Evolutionary conservation across 2,888 invertebrate genomes (phyloP).

Genomic region (Hyppa rectilinea): DNA sequence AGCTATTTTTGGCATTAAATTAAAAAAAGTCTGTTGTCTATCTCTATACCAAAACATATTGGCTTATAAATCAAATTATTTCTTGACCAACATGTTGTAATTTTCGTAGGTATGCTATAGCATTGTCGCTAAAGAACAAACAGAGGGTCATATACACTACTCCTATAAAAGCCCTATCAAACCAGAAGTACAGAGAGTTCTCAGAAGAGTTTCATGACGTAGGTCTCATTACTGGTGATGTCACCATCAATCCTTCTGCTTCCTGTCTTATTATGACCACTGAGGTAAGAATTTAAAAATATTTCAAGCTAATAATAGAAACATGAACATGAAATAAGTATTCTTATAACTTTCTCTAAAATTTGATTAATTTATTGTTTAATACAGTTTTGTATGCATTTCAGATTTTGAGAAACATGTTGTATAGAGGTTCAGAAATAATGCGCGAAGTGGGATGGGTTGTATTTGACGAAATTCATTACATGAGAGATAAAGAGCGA

Average conservation of each 20-base stretch:
- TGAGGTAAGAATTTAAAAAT: conserved; percentile 92
- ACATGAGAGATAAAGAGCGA: conserved; percentile 99
- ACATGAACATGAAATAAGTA: not conserved
- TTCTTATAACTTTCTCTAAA: not conserved
- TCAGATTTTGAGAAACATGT: conserved; percentile 98
- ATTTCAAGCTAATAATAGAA: not conserved
- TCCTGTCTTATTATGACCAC: conserved; percentile 99
- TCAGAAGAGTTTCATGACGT: conserved; percentile 99
- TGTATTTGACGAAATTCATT: conserved; percentile 99
- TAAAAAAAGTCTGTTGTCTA: not conserved
- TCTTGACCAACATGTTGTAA: not conserved
- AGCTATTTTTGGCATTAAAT: not conserved
- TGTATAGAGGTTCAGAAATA: conserved; percentile 99
- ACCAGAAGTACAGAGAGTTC: conserved; percentile 99
- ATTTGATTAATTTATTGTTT: not conserved
- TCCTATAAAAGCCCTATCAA: conserved; percentile 99
- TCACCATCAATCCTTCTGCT: conserved; percentile 99
- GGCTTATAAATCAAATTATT: not conserved
- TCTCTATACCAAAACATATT: not conserved
- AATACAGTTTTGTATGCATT: conserved; percentile 56
- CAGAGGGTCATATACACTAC: conserved; percentile 99
- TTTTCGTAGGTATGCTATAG: conserved; percentile 95
- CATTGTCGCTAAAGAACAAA: conserved; percentile 97
- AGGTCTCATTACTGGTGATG: conserved; percentile 99
- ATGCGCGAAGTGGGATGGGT: conserved; percentile 99